Base-by-base conservation (phyloP, 2,797 vertebrate species). In the Leptoclinus maculatus region DNA sequence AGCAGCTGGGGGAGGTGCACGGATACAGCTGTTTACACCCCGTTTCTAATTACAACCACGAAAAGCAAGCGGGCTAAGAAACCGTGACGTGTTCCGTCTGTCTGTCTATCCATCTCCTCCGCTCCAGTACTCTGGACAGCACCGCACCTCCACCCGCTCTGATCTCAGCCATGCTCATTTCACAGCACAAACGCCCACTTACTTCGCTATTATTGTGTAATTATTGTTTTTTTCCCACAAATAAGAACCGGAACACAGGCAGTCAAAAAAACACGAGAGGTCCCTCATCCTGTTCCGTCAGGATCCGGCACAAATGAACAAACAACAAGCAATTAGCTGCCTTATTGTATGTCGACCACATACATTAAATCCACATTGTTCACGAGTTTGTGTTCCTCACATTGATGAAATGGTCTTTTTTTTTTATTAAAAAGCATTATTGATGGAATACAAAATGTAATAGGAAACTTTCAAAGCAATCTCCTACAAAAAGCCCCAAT, bases 401-500 rank as follows among this genome's bases (percentile, higher is more conserved):
- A 58, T 36, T 43, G 14, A 27, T 21, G 0, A 49, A 25, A 45
- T 12, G 3, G 5, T 9, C 5, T 8, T n/a, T 27, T 43, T 58
- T 23, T 27, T 43, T 58, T 23, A 29, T 47, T 64, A 27, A 23
- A 64, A 58, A 64, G 17, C 10, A 27, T 41, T n/a, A 43, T 16
- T 45, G 3, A 23, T 2, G 10, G 21, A 9, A n/a, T 16, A 19
- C 21, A 32, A 27, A 7, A 14, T 66, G 66, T 13, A n/a, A 29
- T 13, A 39, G 8, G 14, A 57, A n/a, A 17, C 23, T 29, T 32
- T 47, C 47, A 60, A 74, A 83, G 39, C 56, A 58, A 53, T 56
- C 25, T 56, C 66, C 29, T 16, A 25, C 54, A 54, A 69, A 69
- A 27, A 63, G 5, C 62, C 63, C 71, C 62, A 47, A 77, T 67